Percentiles rank a stretch among this genome's conserved stretches.
These are phyloP conservation scores for Eupithecia subumbrata DNA, from an alignment of 2,888 invertebrate genomes.

Conservation along the genomic window DNA sequence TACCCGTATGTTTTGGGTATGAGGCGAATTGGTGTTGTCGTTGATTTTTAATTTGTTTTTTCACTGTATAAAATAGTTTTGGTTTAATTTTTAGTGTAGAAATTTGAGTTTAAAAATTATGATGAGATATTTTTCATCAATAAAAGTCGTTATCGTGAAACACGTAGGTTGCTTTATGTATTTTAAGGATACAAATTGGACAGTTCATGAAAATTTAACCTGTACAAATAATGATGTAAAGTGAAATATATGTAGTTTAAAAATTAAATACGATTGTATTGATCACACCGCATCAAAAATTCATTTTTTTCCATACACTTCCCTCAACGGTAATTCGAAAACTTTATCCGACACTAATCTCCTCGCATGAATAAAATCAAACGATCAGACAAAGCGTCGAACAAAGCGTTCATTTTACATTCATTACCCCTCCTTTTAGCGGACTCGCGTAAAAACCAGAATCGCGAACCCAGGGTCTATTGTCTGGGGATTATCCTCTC, in stretches of 20 bases:
- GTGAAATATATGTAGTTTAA: not conserved
- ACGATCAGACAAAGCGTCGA: constrained; percentile 35
- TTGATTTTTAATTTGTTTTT: not conserved
- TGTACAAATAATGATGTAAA: not conserved
- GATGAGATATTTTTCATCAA: not conserved
- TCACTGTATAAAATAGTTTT: not conserved
- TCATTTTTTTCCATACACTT: constrained; percentile 23
- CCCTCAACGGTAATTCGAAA: constrained; percentile 29
- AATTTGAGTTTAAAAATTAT: too few relatives aligned
- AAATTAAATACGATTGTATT: not conserved
- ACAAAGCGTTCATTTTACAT: constrained; percentile 39
- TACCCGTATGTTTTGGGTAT: constrained; percentile 15
- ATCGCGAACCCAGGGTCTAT: constrained; percentile 47
- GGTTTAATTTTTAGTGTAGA: too few relatives aligned
- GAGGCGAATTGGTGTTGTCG: not conserved
- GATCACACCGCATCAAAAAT: not conserved
- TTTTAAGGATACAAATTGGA: not conserved
- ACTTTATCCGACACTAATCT: constrained; percentile 34
- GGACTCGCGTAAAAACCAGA: constrained; percentile 42
- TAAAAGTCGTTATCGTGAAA: not conserved
- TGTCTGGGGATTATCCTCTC: constrained; percentile 57
- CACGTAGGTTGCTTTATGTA: not conserved
- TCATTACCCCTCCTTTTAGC: constrained; percentile 39
- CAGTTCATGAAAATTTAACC: not conserved
- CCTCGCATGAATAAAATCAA: constrained; percentile 40